Base-by-base conservation (phyloP, 2,113 vertebrate species). In the Motacilla tschutschensis region DNA sequence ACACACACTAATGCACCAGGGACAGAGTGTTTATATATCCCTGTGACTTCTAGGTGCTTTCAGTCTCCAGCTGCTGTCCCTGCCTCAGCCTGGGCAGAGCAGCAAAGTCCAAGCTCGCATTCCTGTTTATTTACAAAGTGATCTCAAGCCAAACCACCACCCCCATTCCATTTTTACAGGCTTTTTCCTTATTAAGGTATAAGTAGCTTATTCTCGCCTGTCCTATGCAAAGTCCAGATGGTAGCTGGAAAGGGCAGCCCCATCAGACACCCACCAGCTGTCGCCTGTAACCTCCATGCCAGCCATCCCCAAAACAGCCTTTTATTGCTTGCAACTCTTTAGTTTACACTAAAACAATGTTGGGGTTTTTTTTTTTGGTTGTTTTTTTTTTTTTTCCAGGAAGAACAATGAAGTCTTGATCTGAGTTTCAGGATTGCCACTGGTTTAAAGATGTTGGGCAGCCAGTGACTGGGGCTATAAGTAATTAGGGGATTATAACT, bases 241-340 rank as follows among this genome's bases (percentile, higher is more conserved):
- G 94, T 2, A 72, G 69, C 88, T 87, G 64, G 94, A 91, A 93
- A 94, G 90, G 93, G 90, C 93, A 95, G 90, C 81, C 87, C 72
- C 93, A 85, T 93, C 94, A 95, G 93, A 94, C 94, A 93, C 79
- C 84, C 87, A 88, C 94, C 94, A 95, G 93, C 94, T 95, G 94
- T 94, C 38, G 76, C 90, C 73, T 85, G 72, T 77, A 91, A 72
- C 94, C 82, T 93, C 90, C 89, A 89, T n/a, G 9, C 90, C 89
- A 93, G 8, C 81, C 82, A 80, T 48, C 57, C 82, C 90, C 72
- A 67, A 92, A 91, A 43, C 72, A 87, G 69, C 76, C 75, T 88
- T 91, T 91, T 82, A 88, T 90, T 91, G 75, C 69, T 59, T 54
- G 81, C 18, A 60, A 67, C 44, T 78, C 79, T 78, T 92, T 79